These are phyloP conservation scores for Pheosia gnoma DNA, from an alignment of 2,888 invertebrate species.

Conservation along the genomic window DNA sequence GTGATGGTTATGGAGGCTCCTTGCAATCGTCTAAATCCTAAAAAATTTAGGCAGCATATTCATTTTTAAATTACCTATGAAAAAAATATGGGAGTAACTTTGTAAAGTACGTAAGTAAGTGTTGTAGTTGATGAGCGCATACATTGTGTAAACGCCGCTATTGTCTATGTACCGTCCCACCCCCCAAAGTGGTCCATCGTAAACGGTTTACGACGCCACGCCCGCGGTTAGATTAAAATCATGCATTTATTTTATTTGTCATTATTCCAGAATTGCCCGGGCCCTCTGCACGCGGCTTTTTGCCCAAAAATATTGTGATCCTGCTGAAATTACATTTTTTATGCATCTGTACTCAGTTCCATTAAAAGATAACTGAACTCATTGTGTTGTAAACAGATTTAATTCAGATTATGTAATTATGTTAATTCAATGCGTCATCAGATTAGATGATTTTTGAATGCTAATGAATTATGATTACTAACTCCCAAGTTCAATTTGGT, in stretches of 20 bases:
- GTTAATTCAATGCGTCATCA: background rate
- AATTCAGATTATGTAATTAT: background rate
- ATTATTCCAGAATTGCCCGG: constrained; percentile 62
- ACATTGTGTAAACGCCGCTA: constrained; percentile 17
- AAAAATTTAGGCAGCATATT: too few relatives aligned
- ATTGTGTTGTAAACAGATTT: background rate
- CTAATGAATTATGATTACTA: too few relatives aligned
- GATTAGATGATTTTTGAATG: background rate
- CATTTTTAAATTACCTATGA: too few relatives aligned
- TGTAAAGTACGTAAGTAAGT: too few relatives aligned
- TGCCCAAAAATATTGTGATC: constrained; percentile 9
- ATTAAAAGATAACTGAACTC: constrained; percentile 6
- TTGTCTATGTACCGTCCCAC: constrained; percentile 31
- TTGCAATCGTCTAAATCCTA: too few relatives aligned
- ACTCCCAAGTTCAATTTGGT: too few relatives aligned
- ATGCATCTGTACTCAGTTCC: background rate
- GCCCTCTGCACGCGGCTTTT: constrained; percentile 23
- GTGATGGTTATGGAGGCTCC: too few relatives aligned
- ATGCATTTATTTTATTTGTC: constrained; percentile 81
- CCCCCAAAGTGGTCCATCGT: constrained; percentile 65
- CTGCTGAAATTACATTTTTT: constrained; percentile 4
- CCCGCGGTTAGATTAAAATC: constrained; percentile 78
- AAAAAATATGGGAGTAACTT: too few relatives aligned
- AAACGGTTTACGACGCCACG: constrained; percentile 77
- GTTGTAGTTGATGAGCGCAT: background rate